These are phyloP conservation scores for Dromococcyx pavoninus DNA, from an alignment of 2,797 vertebrate genomes.

Conservation along the genomic window DNA sequence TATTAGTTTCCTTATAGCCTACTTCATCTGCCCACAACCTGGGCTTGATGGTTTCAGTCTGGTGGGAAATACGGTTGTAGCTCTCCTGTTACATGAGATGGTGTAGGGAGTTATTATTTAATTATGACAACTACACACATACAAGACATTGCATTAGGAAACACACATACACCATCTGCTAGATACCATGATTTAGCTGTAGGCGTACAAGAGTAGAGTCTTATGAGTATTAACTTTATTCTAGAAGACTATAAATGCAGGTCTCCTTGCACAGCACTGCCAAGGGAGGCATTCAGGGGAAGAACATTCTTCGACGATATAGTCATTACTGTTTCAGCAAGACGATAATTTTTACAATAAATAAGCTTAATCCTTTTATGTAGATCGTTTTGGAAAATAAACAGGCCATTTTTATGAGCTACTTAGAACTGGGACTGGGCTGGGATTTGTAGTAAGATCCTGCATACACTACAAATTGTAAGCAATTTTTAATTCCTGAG, in stretches of 20 bases:
- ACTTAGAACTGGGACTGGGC: constrained; percentile 17
- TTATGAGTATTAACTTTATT: constrained; percentile 63
- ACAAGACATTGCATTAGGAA: constrained; percentile 69
- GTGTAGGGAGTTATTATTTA: constrained; percentile 69
- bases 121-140: constrained; percentile 71
- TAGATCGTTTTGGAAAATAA: constrained; percentile 63
- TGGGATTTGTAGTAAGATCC: constrained; percentile 18
- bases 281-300: constrained; percentile 38
- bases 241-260: constrained; percentile 34
- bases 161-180: constrained; percentile 74
- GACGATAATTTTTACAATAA: constrained; percentile 70
- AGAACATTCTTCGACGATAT: background rate
- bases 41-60: background rate
- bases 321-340: constrained; percentile 64
- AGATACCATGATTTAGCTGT: constrained; percentile 66
- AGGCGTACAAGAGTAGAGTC: constrained; percentile 46
- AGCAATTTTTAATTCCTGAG: constrained; percentile 52
- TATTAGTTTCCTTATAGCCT: background rate
- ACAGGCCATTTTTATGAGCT: constrained; percentile 68
- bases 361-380: constrained; percentile 63
- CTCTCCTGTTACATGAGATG: constrained; percentile 30
- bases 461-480: background rate
- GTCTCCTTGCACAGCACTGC: constrained; percentile 38
- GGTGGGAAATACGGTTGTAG: constrained; percentile 1
- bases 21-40: background rate